Evolutionary conservation across 2,113 vertebrate genomes (phyloP).

Genomic region (Hippocampus barbouri): DNA sequence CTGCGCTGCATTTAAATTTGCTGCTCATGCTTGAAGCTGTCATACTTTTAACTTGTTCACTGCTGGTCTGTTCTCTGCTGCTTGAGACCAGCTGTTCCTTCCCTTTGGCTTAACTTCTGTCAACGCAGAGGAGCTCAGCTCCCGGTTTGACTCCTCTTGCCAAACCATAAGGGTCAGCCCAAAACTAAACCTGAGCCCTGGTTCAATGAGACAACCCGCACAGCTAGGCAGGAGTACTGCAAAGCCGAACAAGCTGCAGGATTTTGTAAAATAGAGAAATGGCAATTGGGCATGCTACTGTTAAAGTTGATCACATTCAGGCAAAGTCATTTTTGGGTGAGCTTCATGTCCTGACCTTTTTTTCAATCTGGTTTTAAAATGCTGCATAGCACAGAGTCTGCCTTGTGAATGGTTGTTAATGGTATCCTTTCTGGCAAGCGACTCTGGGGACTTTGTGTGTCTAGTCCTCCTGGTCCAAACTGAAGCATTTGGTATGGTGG

Average conservation of each 20-base stretch:
- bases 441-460: no score
- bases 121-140: not conserved
- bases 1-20: not conserved
- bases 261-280: not conserved
- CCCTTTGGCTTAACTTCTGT: not conserved
- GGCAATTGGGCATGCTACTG: not conserved
- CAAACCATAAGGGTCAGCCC: not conserved
- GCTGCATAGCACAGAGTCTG: no score
- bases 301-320: no score
- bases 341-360: no score
- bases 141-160: not conserved
- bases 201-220: not conserved
- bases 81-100: not conserved
- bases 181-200: not conserved
- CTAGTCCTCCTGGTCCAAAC: no score
- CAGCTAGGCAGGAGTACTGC: not conserved
- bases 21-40: not conserved
- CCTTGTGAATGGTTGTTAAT: no score
- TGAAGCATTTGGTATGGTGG: no score
- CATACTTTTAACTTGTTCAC: not conserved
- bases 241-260: no score
- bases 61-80: not conserved
- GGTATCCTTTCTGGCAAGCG: no score
- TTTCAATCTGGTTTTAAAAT: no score
- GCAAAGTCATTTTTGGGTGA: no score